Conservation (phyloP, 92 coral and sea anemone genomes). For the Ricordea florida region DNA sequence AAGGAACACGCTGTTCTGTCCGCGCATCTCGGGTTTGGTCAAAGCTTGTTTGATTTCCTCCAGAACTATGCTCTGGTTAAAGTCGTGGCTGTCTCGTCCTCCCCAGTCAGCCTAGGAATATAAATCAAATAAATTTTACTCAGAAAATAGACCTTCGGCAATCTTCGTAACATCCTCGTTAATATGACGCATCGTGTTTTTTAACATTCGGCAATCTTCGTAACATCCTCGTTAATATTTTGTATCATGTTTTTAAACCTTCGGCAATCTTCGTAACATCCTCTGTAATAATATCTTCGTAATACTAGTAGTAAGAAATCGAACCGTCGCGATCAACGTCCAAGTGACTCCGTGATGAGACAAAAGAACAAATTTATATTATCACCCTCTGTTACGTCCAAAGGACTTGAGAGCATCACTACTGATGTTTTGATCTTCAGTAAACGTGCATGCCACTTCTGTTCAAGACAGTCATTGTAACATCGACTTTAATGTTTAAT, state of each 20-base stretch:
- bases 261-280: not conserved
- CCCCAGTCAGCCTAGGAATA: slow-evolving; percentile 26
- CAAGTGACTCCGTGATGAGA: no score
- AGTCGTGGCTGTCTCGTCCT: slow-evolving; percentile 17
- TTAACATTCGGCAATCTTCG: not conserved
- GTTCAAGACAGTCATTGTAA: no score
- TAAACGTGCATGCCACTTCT: no score
- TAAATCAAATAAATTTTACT: not conserved
- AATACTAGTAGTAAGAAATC: no score
- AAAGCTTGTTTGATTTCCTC: slow-evolving; percentile 12
- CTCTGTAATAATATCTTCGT: not conserved
- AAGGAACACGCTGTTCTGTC: slow-evolving; percentile 28
- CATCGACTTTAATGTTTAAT: no score
- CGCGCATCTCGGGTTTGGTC: slow-evolving; percentile 12
- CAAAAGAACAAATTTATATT: no score
- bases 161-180: not conserved
- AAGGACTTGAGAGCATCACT: no score
- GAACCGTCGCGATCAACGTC: no score
- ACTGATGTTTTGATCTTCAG: no score
- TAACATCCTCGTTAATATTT: not conserved
- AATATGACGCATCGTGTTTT: not conserved
- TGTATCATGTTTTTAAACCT: not conserved
- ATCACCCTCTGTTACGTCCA: no score
- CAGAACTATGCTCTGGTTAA: slow-evolving; percentile 40
- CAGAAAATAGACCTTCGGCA: not conserved